phyloP scores from a whole-genome alignment of 2,113 vertebrate species.

The Sus scrofa region DNA sequence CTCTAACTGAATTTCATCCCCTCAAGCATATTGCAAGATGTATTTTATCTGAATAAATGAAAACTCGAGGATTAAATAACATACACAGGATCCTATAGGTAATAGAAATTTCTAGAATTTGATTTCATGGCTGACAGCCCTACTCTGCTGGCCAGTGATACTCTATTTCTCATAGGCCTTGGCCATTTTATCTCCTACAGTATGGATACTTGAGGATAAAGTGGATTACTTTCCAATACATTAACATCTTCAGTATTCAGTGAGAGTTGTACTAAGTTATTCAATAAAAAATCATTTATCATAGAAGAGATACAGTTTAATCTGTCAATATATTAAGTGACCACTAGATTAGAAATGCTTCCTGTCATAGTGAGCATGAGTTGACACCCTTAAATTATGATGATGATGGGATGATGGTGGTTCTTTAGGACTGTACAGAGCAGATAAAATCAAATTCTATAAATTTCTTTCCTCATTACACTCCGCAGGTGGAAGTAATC shows the following conservation, averaged over 20 bases:
- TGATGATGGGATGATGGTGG: background rate
- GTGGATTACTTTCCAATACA: background rate
- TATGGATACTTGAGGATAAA: background rate
- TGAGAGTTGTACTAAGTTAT: background rate
- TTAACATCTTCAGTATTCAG: background rate
- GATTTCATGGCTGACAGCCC: background rate
- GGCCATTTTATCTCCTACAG: background rate
- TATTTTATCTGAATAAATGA: constrained; percentile 3
- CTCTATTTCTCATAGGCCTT: background rate
- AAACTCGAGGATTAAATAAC: background rate
- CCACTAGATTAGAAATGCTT: background rate
- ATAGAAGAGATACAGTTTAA: background rate
- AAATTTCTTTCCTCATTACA: background rate
- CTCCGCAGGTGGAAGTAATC: background rate
- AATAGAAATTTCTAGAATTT: background rate
- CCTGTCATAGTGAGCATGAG: background rate
- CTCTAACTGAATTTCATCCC: background rate
- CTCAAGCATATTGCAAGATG: background rate
- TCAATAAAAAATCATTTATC: background rate
- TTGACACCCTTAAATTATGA: background rate
- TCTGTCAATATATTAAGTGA: background rate
- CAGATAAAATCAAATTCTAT: too few species aligned
- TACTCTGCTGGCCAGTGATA: fast-evolving
- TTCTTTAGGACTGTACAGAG: background rate
- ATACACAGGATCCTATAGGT: background rate